Percentiles rank a stretch among this genome's conserved stretches.
These are phyloP conservation scores for Orientallactaga bullata DNA, from an alignment of 2,113 vertebrate species.

Conservation along the genomic window DNA sequence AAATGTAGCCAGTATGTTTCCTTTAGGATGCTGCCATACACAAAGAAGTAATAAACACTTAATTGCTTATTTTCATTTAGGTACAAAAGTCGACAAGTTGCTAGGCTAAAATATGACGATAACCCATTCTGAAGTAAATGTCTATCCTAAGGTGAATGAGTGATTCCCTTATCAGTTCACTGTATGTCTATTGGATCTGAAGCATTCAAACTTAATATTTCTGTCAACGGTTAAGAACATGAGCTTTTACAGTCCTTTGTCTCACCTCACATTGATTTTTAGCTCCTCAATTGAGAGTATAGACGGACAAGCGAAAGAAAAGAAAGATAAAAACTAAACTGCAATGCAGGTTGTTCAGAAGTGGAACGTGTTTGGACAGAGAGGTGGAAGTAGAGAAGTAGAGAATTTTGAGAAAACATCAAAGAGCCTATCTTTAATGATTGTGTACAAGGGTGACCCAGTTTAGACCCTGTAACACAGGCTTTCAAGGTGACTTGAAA, in stretches of 20 bases:
- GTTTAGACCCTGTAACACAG: neutral
- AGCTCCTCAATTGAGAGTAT: neutral
- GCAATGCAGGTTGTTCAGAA: neutral
- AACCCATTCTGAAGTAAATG: neutral
- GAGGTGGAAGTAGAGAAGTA: neutral
- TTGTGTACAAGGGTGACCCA: neutral
- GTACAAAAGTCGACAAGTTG: neutral
- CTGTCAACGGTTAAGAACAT: neutral
- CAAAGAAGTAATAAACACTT: neutral
- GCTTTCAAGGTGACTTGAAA: neutral
- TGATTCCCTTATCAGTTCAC: neutral
- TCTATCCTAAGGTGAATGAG: neutral
- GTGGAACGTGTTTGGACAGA: neutral
- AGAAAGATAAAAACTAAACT: neutral
- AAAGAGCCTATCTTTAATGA: neutral
- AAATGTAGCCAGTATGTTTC: neutral
- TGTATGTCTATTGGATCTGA: neutral
- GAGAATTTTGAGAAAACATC: neutral
- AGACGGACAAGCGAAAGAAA: neutral
- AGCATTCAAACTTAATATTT: conserved; percentile 26
- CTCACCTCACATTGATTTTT: conserved; percentile 30
- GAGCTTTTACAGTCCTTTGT: neutral
- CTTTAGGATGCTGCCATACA: neutral
- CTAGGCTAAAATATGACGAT: neutral
- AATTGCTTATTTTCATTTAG: conserved; percentile 22